Percentiles rank a stretch among this genome's conserved stretches.
These are phyloP conservation scores for Dermochelys coriacea DNA, from an alignment of 2,797 vertebrate genomes.

Conservation along the genomic window DNA sequence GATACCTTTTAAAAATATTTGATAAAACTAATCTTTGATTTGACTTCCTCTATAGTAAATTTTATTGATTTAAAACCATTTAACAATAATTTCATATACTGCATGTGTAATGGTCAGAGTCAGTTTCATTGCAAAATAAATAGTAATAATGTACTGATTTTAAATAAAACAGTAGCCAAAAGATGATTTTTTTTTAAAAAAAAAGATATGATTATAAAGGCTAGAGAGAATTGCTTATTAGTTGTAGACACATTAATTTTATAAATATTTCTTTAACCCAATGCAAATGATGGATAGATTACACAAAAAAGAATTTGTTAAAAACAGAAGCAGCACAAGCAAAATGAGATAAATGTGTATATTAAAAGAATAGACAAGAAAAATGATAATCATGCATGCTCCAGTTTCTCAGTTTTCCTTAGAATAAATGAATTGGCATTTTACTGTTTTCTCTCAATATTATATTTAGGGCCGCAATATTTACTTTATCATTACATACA, in stretches of 20 bases:
- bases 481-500: neutral
- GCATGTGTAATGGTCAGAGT: constrained; percentile 80
- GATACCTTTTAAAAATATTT: constrained; percentile 14
- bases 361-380: constrained; percentile 37
- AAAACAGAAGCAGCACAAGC: constrained; percentile 73
- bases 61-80: neutral
- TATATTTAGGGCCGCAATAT: neutral
- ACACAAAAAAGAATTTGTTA: constrained; percentile 66
- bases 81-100: constrained; percentile 44
- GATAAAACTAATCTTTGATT: neutral
- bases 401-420: constrained; percentile 55
- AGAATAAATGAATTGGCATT: constrained; percentile 23
- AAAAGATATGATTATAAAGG: constrained; percentile 61
- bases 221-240: constrained; percentile 68
- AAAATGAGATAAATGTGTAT: constrained; percentile 39
- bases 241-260: constrained; percentile 69
- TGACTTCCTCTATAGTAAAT: neutral
- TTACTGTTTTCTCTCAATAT: constrained; percentile 26
- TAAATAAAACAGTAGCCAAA: constrained; percentile 66
- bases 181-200: constrained; percentile 65
- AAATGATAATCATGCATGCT: constrained; percentile 25
- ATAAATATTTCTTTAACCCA: constrained; percentile 49
- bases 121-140: constrained; percentile 78
- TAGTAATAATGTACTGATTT: constrained; percentile 61
- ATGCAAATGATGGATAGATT: constrained; percentile 35